These are phyloP conservation scores for Charaxes varanes DNA, from an alignment of 1,140 invertebrate genomes.

Conservation along the genomic window DNA sequence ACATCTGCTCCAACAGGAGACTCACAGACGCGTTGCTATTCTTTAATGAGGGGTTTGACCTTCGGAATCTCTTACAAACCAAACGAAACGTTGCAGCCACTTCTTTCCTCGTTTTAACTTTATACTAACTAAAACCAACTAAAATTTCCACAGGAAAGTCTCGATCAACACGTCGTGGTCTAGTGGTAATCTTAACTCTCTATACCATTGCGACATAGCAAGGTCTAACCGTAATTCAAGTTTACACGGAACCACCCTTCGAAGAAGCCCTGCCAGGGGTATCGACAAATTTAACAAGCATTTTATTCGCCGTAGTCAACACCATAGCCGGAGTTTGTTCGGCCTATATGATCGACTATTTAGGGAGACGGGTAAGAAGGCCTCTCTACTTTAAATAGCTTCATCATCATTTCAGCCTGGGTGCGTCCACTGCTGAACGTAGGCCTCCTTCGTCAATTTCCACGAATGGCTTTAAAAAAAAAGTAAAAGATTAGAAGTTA, in stretches of 20 bases:
- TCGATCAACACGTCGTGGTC: constrained; percentile 28
- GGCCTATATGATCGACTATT: constrained; percentile 34
- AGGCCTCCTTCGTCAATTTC: too few relatives aligned
- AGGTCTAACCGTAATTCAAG: constrained; percentile 36
- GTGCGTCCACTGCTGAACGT: too few relatives aligned
- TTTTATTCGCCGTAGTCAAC: constrained; percentile 32
- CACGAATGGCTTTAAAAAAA: neutral
- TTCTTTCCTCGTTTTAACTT: too few relatives aligned
- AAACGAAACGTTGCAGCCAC: too few relatives aligned
- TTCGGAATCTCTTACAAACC: too few relatives aligned
- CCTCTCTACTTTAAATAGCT: neutral
- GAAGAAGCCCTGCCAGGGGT: constrained; percentile 36
- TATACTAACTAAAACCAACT: too few relatives aligned
- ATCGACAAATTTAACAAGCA: constrained; percentile 38
- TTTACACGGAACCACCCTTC: constrained; percentile 41
- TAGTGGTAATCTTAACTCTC: constrained; percentile 22
- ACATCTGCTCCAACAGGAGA: too few relatives aligned
- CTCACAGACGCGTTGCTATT: too few relatives aligned
- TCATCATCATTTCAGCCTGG: too few relatives aligned
- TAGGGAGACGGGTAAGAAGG: constrained; percentile 45
- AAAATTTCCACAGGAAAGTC: constrained; percentile 38
- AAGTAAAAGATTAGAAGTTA: too few relatives aligned
- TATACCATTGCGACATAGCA: constrained; percentile 32
- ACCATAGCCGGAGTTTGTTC: constrained; percentile 27
- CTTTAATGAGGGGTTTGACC: too few relatives aligned